Evolutionary conservation across 2,888 invertebrate genomes (phyloP).

Genomic region (Notocelia uddmanniana): DNA sequence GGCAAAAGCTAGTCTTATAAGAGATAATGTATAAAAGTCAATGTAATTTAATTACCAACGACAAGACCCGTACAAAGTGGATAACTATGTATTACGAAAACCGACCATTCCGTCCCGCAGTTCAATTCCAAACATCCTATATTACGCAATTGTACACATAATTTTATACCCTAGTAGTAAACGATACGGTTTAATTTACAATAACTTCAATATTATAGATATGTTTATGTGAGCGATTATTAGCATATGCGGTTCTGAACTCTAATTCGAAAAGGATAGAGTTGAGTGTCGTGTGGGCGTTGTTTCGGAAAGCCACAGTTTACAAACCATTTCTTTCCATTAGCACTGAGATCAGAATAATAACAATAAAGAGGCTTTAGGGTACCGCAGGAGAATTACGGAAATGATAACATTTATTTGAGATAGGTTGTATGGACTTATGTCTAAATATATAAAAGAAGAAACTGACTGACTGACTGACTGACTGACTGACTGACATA

Average conservation of each 20-base stretch:
- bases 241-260: slow-evolving; percentile 36
- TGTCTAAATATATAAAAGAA: too few relatives aligned
- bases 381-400: slow-evolving; percentile 48
- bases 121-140: slow-evolving; percentile 3
- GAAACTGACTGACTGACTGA: too few relatives aligned
- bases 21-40: too few relatives aligned
- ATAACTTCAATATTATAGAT: neutral
- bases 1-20: too few relatives aligned
- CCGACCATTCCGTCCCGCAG: neutral
- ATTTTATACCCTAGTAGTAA: slow-evolving; percentile 14
- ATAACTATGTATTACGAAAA: slow-evolving; percentile 33
- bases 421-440: too few relatives aligned
- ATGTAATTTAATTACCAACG: too few relatives aligned
- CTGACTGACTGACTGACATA: too few relatives aligned
- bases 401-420: neutral
- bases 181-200: slow-evolving; percentile 1
- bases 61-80: slow-evolving; percentile 16
- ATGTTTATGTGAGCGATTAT: neutral
- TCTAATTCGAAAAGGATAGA: slow-evolving; percentile 44
- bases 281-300: slow-evolving; percentile 46
- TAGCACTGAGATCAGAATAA: slow-evolving; percentile 61
- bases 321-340: slow-evolving; percentile 67
- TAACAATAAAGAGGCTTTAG: slow-evolving; percentile 53
- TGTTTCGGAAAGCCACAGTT: slow-evolving; percentile 51
- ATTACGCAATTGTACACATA: neutral